Evolutionary conservation across 2,888 invertebrate species (phyloP), one percentile per base, ranked within the genome.

Genomic region (Melinopterus prodromus): DNA sequence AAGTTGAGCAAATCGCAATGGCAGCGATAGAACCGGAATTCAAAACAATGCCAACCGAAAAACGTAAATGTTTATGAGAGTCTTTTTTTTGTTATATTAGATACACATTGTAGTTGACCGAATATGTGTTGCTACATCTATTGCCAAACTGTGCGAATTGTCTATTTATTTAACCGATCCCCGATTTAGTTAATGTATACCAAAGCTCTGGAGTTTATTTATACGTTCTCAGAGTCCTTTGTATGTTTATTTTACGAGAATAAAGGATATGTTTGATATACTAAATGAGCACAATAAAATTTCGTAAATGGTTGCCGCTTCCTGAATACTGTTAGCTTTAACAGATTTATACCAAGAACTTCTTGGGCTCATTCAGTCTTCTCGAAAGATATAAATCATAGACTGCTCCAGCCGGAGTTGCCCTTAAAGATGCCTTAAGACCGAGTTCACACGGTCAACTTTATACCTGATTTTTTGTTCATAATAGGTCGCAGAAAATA

Each of bases 211-310:
- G 9, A 53, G 53, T 53, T 53, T 53, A 53, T 53, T 53, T 53
- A 53, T 53, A 53, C 53, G 12, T 9, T 53, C 53, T 12, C 53
- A 53, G 53, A 53, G 53, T 53, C 53, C 53, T 53, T 53, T 53
- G 53, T 53, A 12, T 53, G 53, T 53, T 53, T 53, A 53, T 53
- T 53, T 12, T 53, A 53, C 9, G 53, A 12, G 53, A 53, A 53
- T 53, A 53, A 53, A 53, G 53, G 53, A 53, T 53, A 53, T 1
- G 53, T 53, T 53, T 53, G 53, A 53, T 53, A 6, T 53, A 53
- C 53, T 53, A 53, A 53, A 53, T 53, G 53, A 53, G 53, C 53
- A 53, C 53, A 53, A 53, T 53, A 53, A 53, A 53, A 53, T 53
- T 53, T 12, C 9, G 53, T 53, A 53, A 53, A 53, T 53, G 53